Base-by-base conservation (phyloP, 2,888 invertebrate species). In the Erebia aethiops region DNA sequence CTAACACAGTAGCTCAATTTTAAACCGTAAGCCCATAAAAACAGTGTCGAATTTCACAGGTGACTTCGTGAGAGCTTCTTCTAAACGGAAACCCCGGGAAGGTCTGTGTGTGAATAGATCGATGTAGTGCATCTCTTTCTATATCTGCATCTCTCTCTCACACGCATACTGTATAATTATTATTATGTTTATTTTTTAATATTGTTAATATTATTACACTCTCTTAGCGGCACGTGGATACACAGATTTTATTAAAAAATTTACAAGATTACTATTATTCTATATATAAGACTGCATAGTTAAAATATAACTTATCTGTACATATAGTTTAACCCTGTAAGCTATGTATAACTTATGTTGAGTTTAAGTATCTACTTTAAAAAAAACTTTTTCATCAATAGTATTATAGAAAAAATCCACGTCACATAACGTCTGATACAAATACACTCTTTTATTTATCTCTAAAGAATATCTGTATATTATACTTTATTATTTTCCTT, bases 71-170 rank as follows among this genome's bases (percentile, higher is more conserved):
- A 92, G 87, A 81, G 88, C 89, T 74, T 85, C 89, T 78, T 87
- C 89, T 84, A 89, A 88, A 86, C 82, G 89, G 87, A 88, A 87
- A 83, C 84, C 82, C 75, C 79, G 80, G 78, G 78, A 87, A 92
- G 92, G 93, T 92, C 90, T 90, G 92, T 92, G 90, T 88, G 91
- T 88, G 89, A 89, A 86, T 88, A 87, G 91, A 89, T 91, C 89
- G 91, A 91, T 92, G 92, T 92, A 92, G 91, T 90, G 87, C 87
- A 85, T 87, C 86, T 90, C 83, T 87, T 71, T 81, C 82, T 91
- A 77, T 90, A 77, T 90, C 87, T 89, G 87, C 89, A 87, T 90
- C 87, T 90, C 85, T 91, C 87, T 91, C 87, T 91, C 88, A 87
- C 91, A 88, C 87, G 87, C 88, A 88, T 86, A 77, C 84, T 82